These are phyloP conservation scores for Parnassius smintheus DNA, from an alignment of 2,888 invertebrate genomes.

Conservation along the genomic window DNA sequence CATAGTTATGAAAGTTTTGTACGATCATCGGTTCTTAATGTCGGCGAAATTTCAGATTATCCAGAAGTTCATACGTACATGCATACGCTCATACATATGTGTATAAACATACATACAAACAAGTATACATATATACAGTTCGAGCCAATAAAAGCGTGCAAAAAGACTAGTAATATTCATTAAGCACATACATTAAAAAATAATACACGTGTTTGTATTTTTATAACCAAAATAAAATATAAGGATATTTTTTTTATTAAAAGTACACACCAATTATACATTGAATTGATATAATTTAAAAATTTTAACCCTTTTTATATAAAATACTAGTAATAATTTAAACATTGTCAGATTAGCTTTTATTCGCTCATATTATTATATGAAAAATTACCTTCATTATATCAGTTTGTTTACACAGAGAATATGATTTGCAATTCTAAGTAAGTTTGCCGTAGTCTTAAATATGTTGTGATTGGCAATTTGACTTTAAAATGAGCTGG, in stretches of 20 bases:
- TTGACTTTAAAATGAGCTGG: conserved; percentile 72
- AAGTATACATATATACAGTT: background rate
- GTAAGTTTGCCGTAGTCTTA: conserved; percentile 57
- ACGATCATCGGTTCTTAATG: no score
- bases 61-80: background rate
- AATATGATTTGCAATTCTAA: conserved; percentile 67
- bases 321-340: no score
- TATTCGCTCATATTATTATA: background rate
- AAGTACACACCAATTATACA: no score
- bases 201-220: no score
- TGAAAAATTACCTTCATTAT: conserved; percentile 27
- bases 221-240: no score
- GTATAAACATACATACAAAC: background rate
- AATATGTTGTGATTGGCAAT: conserved; percentile 70
- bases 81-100: background rate
- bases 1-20: no score
- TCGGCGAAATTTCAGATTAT: no score
- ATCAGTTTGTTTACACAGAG: conserved; percentile 32
- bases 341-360: background rate
- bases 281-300: no score
- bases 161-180: background rate
- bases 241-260: no score
- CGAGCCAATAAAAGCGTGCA: no score
- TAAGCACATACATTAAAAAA: no score
- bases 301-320: no score